Percentiles rank a stretch among this genome's conserved stretches.
These are phyloP conservation scores for Rhogogaster chlorosoma DNA, from an alignment of 2,888 invertebrate genomes.

Conservation along the genomic window DNA sequence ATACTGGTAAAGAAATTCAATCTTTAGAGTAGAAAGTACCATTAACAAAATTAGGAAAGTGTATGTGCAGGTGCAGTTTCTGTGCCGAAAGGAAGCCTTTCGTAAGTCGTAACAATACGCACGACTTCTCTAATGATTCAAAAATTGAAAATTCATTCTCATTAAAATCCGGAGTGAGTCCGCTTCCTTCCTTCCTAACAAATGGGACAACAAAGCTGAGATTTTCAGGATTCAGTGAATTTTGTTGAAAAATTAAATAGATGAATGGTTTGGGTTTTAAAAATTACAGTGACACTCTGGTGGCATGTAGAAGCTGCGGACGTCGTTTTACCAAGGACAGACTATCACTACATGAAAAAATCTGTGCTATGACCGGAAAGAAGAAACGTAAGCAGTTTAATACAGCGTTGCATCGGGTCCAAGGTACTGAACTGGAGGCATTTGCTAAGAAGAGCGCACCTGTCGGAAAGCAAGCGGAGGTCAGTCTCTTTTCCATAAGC, in stretches of 20 bases:
- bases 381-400: conserved; percentile 96
- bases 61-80: too few relatives aligned
- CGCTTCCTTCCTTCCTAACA: too few relatives aligned
- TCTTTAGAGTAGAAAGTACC: too few relatives aligned
- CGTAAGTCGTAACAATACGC: too few relatives aligned
- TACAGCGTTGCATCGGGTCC: conserved; percentile 92
- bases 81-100: too few relatives aligned
- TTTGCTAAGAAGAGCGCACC: conserved; percentile 80
- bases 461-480: conserved; percentile 65
- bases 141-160: too few relatives aligned
- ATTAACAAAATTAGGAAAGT: too few relatives aligned
- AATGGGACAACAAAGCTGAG: not conserved
- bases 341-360: conserved; percentile 89
- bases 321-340: conserved; percentile 91
- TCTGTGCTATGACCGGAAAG: conserved; percentile 88
- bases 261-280: not conserved
- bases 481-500: conserved; percentile 53
- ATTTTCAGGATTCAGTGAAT: not conserved
- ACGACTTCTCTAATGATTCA: too few relatives aligned
- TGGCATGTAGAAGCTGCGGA: conserved; percentile 87
- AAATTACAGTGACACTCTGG: conserved; percentile 75
- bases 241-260: not conserved
- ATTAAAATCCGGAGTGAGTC: too few relatives aligned
- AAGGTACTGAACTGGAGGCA: conserved; percentile 93
- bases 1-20: too few relatives aligned